Evolutionary conservation across 2,113 vertebrate genomes (phyloP), one percentile per base, ranked within the genome.

Genomic region (Ochotona princeps): DNA sequence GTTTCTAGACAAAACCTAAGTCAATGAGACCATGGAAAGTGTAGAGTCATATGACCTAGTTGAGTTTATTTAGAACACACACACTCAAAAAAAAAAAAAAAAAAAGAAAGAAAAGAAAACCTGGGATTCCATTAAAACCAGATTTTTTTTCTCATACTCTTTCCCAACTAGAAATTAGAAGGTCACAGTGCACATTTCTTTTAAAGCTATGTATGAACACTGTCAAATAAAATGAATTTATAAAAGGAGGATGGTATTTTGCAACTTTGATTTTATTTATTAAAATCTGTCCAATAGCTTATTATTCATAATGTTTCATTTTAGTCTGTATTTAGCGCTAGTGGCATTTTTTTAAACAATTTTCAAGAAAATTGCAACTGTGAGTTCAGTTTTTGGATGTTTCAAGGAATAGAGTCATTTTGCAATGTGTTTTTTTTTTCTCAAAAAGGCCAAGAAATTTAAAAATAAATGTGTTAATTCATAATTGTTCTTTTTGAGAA

Each of bases 1-100:
- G 65, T 30, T 80, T 96, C 78, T 95, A 94, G 88, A 91, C 83
- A 85, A 38, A 73, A 90, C 95, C 95, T 93, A 96, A 97, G 72
- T 65, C 63, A 94, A 1, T 89, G 87, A 95, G 73, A 57, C 87
- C 83, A 88, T 91, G 93, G 96, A 97, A 97, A 97, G 85, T 83
- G 9, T 17, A 66, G 97, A 98, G 85, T 97, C 96, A 97, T 95
- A 83, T 12, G 95, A 73, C 91, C 90, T 65, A 94, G 93, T 79
- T 94, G 80, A 97, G 92, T 96, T 96, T 96, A 94, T 91, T 95
- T 97, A 93, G 97, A 97, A 96, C 92, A 82, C 82, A 74, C 83
- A 97, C 95, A 87, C 23, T 73, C 51, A 95, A 20, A 20, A 88
- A 54, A 92, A 78, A 88, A n/a, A n/a, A n/a, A n/a, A n/a, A n/a